Evolutionary conservation across 2,113 vertebrate genomes (phyloP).

Genomic region (Coracopsis vasa): DNA sequence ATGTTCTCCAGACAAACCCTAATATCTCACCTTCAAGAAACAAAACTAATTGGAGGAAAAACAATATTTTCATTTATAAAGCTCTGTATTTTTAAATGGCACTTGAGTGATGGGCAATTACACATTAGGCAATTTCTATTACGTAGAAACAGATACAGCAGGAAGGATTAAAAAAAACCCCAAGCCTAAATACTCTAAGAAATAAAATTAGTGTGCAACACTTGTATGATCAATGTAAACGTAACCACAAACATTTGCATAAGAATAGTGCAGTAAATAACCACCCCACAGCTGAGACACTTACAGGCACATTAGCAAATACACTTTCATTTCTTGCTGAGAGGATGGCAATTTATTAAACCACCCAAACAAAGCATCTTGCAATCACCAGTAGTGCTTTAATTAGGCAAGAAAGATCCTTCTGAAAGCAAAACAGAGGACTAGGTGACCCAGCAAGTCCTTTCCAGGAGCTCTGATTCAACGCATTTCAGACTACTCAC

Average conservation of each 20-base stretch:
- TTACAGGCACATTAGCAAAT: constrained; percentile 1
- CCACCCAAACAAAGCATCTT: background rate
- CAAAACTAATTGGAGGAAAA: background rate
- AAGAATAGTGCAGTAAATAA: constrained; percentile 51
- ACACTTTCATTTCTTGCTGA: background rate
- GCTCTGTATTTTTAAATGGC: background rate
- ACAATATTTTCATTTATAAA: background rate
- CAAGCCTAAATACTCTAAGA: background rate
- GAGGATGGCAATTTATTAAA: background rate
- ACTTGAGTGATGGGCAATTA: constrained; percentile 9
- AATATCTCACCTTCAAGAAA: background rate
- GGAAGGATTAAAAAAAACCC: background rate
- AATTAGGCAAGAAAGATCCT: constrained; percentile 1
- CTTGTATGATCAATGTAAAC: constrained; percentile 26
- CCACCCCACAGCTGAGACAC: constrained; percentile 1
- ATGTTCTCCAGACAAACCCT: background rate
- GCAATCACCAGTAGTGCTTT: background rate
- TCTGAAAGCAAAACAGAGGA: background rate
- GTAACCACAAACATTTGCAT: constrained; percentile 44
- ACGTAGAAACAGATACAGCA: background rate
- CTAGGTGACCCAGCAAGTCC: background rate
- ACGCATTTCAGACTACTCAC: background rate
- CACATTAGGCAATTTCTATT: background rate
- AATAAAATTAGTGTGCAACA: background rate
- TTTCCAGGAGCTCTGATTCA: background rate